These are phyloP conservation scores for Oceanodroma leucorhoa DNA, from an alignment of 2,797 vertebrate genomes.

Conservation along the genomic window DNA sequence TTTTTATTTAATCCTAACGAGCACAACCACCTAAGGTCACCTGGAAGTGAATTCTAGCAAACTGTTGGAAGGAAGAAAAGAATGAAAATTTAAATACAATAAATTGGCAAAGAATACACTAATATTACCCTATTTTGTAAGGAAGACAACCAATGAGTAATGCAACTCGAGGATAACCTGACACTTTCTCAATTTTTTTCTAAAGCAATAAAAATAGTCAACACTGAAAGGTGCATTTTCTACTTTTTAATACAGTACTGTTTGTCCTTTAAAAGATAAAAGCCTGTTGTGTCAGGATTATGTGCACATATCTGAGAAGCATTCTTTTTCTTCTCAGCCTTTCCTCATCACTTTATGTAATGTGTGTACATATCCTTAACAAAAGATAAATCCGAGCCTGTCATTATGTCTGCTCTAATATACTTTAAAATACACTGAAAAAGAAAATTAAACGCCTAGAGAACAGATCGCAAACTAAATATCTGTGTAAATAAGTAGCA, in stretches of 20 bases:
- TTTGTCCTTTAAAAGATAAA: slow-evolving; percentile 3
- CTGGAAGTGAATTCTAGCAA: neutral
- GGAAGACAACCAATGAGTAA: neutral
- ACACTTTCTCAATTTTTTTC: neutral
- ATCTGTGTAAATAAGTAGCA: neutral
- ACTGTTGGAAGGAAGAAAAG: neutral
- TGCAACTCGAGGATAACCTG: neutral
- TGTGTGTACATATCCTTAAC: neutral
- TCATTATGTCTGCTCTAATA: neutral
- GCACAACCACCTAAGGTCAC: neutral
- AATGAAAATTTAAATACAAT: neutral
- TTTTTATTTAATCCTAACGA: neutral
- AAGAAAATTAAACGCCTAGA: slow-evolving; percentile 12
- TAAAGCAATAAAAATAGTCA: neutral
- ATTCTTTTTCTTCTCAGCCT: neutral
- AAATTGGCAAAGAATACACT: neutral
- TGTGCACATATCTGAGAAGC: neutral
- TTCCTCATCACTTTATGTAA: neutral
- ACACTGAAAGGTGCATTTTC: neutral
- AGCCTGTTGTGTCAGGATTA: neutral
- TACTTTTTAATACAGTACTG: neutral
- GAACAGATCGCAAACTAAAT: neutral
- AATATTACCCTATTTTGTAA: neutral
- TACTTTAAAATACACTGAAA: neutral
- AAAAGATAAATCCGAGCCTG: neutral